A percentile compares a stretch with the other conserved stretches of the same genome.
phyloP scores from a whole-genome alignment of 2,113 vertebrate species.

The Loxodonta africana region DNA sequence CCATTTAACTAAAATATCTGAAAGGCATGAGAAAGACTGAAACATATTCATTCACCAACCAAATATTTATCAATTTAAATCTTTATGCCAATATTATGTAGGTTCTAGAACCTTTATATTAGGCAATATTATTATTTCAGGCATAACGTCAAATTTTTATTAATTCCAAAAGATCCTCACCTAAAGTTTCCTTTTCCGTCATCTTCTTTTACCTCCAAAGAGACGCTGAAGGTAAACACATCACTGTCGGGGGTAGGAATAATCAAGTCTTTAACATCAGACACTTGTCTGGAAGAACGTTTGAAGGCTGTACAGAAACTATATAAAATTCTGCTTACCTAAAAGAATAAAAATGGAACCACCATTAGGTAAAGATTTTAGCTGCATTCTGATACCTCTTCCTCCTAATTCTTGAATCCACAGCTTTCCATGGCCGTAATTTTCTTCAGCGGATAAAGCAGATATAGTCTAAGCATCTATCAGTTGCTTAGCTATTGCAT shows the following conservation, averaged over 20 bases:
- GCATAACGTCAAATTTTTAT: conserved; percentile 20
- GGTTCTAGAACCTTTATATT: conserved; percentile 6
- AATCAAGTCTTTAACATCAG: conserved; percentile 92
- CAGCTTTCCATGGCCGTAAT: conserved; percentile 10
- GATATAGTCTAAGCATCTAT: neutral
- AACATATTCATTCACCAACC: neutral
- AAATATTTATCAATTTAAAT: conserved; percentile 46
- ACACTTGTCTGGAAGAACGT: conserved; percentile 93
- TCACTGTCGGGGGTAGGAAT: conserved; percentile 94
- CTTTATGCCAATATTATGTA: neutral
- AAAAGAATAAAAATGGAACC: conserved; percentile 70
- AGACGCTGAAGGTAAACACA: conserved; percentile 95
- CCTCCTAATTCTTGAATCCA: neutral
- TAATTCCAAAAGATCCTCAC: conserved; percentile 85
- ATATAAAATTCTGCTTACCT: conserved; percentile 98
- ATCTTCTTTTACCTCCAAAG: conserved; percentile 97
- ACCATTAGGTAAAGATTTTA: conserved; percentile 63
- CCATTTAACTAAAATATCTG: conserved; percentile 44
- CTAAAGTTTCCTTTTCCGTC: conserved; percentile 99
- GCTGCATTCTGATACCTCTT: neutral
- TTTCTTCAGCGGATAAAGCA: conserved; percentile 30
- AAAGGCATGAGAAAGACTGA: conserved; percentile 44
- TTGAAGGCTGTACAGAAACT: conserved; percentile 98
- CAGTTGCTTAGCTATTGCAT: neutral
- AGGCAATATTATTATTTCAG: conserved; percentile 17